Base-by-base conservation (phyloP, 92 coral and sea anemone species). In the Muricea muricata region DNA sequence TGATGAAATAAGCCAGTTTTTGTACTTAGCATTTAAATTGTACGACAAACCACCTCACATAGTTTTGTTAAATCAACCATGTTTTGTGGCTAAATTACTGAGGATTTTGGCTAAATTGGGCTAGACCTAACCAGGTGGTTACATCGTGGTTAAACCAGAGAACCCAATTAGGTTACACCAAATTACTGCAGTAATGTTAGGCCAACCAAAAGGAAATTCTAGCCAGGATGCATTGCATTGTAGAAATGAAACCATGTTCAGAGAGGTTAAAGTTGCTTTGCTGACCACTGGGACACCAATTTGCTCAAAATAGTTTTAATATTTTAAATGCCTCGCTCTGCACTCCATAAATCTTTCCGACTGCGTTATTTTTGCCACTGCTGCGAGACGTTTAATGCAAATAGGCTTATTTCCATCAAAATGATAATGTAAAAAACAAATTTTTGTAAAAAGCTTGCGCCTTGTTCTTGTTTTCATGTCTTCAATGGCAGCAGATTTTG, bases 311-410 rank as follows among this genome's bases (percentile, higher is more conserved):
- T 63, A 63, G 3, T 26, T 63, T 26, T 63, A 63, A 63, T 63
- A 28, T 20, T 30, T 28, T 32, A 63, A 63, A 63, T 63, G 70
- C 39, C 70, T 63, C 37, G 70, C 70, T 63, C 70, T 30, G 37
- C 26, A 26, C 17, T 28, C 6, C 25, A n/a, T 63, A 63, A 63
- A 32, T 63, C 70, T 63, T 60, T 63, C 70, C 70, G 70, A 39
- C 70, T 63, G 70, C 70, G 70, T 8, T 63, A 6, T 25, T 63
- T 26, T 63, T 63, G 37, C 70, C 70, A 28, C 70, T 63, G 70
- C 70, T 63, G 70, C 1, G 70, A 63, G 30, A 63, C 70, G 70
- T 63, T 63, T 63, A 63, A 63, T 63, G 13, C 37, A 63, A 63
- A 63, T 63, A 63, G 30, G 70, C 35, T 63, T 63, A 32, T 63